Evolutionary conservation across 64 coral and sea anemone species (phyloP).

Genomic region (Platygyra sinensis): DNA sequence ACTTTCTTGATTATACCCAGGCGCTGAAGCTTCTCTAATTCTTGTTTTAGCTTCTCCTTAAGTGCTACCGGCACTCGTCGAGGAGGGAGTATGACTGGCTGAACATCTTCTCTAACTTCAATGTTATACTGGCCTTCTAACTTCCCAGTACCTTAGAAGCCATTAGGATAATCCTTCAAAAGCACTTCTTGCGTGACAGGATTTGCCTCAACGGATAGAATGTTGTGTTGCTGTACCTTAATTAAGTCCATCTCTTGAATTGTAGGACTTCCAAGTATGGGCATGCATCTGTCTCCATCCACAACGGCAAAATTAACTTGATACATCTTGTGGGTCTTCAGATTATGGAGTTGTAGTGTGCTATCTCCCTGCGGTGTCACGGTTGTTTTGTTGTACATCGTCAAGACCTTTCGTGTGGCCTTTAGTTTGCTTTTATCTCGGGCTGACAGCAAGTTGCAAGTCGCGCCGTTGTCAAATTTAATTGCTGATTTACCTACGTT

Average conservation of each 20-base stretch:
- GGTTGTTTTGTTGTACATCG: too few species aligned
- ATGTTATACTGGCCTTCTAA: constrained; percentile 26
- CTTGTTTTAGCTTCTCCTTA: constrained; percentile 42
- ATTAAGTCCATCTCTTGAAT: constrained; percentile 47
- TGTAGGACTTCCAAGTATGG: not conserved
- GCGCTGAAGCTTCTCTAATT: constrained; percentile 23
- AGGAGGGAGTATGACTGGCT: constrained; percentile 43
- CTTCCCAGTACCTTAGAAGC: constrained; percentile 35
- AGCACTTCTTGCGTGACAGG: not conserved
- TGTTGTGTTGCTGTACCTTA: constrained; percentile 41
- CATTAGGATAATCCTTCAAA: constrained; percentile 18
- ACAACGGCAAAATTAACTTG: too few species aligned
- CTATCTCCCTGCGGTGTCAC: too few species aligned
- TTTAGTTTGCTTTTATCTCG: too few species aligned
- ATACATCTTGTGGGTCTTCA: too few species aligned
- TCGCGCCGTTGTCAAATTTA: too few species aligned
- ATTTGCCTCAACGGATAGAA: constrained; percentile 4
- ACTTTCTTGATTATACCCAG: constrained; percentile 32
- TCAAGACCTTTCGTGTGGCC: too few species aligned
- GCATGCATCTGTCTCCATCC: too few species aligned
- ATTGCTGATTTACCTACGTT: too few species aligned
- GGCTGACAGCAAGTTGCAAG: too few species aligned
- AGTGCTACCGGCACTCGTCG: constrained; percentile 24
- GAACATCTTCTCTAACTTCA: not conserved
- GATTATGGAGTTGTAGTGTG: too few species aligned